Percentiles rank a stretch among this genome's conserved stretches.
phyloP scores from a whole-genome alignment of 2,113 vertebrate species.

The Alosa alosa region DNA sequence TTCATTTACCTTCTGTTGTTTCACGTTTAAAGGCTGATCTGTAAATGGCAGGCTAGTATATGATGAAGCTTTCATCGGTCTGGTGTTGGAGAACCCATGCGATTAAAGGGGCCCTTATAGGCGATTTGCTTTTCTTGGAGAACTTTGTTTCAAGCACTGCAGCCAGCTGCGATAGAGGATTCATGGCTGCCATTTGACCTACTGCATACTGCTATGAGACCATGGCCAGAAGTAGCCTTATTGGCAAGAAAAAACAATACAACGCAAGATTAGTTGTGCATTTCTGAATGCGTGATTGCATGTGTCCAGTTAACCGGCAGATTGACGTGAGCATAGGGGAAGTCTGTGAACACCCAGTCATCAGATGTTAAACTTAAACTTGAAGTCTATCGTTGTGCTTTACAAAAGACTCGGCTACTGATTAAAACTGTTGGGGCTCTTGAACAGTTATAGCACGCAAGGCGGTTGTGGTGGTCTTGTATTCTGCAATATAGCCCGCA shows the following conservation, averaged over 20 bases:
- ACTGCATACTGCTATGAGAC: background rate
- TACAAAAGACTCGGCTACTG: background rate
- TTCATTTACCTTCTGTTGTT: background rate
- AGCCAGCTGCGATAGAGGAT: background rate
- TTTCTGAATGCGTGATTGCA: background rate
- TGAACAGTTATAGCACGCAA: too few species aligned
- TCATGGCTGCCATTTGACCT: background rate
- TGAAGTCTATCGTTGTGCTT: background rate
- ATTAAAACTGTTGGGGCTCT: too few species aligned
- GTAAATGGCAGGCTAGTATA: background rate
- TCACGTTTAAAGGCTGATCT: background rate
- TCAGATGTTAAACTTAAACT: background rate
- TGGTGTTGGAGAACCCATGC: background rate
- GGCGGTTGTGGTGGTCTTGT: too few species aligned
- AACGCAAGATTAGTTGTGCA: background rate
- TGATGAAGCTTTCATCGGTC: background rate
- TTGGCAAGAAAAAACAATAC: background rate
- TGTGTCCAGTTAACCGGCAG: background rate
- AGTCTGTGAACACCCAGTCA: background rate
- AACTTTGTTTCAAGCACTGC: background rate
- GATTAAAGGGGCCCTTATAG: background rate
- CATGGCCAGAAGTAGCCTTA: background rate
- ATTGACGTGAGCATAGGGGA: background rate
- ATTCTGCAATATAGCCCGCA: too few species aligned
- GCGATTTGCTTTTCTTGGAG: background rate